phyloP scores from a whole-genome alignment of 2,113 vertebrate species.

The Odobenus rosmarus region DNA sequence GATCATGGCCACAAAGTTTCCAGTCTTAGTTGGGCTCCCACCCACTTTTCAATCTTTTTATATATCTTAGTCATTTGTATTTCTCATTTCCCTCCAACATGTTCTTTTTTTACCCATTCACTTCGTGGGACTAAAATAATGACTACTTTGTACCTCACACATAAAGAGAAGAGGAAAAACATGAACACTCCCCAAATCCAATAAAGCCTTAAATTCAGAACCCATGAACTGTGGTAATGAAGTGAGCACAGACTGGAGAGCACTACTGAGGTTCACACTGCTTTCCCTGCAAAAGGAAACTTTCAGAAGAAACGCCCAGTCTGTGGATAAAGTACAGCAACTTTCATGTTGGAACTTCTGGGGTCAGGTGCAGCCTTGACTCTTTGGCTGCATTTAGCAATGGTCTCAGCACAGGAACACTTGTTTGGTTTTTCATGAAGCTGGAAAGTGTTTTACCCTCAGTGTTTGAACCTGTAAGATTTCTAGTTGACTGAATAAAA shows the following conservation, averaged over 20 bases:
- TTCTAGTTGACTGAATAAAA: neutral
- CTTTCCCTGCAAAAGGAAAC: neutral
- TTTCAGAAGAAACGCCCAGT: neutral
- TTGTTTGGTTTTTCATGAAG: neutral
- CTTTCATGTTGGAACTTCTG: neutral
- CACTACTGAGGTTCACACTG: neutral
- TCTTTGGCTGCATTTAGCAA: neutral
- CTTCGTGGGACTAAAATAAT: neutral
- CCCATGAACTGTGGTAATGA: neutral
- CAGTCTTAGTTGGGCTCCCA: neutral
- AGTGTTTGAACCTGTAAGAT: neutral
- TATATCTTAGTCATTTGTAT: neutral
- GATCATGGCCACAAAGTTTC: neutral
- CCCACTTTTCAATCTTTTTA: neutral
- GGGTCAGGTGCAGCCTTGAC: rapidly evolving
- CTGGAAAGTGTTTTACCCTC: neutral
- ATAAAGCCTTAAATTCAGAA: neutral
- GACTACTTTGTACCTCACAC: neutral
- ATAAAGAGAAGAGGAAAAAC: neutral
- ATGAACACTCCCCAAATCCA: neutral
- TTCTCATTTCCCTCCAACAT: neutral
- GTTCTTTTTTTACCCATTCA: neutral
- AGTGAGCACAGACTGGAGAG: neutral
- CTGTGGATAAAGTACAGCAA: neutral
- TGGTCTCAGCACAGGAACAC: neutral